These are phyloP conservation scores for Sarcophaga carnaria DNA, from an alignment of 2,888 invertebrate genomes.

Conservation along the genomic window DNA sequence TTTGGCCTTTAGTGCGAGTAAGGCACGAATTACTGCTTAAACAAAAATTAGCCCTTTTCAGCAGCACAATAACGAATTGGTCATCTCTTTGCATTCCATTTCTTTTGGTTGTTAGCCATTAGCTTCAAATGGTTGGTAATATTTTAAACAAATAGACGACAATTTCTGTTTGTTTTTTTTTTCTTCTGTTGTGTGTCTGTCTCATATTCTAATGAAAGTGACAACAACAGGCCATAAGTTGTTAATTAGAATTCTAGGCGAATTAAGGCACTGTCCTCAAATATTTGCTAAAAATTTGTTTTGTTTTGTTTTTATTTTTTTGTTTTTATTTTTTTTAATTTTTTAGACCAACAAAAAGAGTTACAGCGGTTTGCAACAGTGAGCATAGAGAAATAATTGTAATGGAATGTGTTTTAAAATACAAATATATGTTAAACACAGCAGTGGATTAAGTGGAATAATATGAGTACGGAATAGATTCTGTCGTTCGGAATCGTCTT, in stretches of 20 bases:
- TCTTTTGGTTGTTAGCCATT: neutral
- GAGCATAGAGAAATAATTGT: too few species aligned
- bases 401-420: too few species aligned
- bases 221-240: neutral
- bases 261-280: neutral
- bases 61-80: neutral
- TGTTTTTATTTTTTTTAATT: too few species aligned
- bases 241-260: neutral
- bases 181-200: neutral
- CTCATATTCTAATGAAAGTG: neutral
- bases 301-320: neutral
- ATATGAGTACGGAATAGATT: too few species aligned
- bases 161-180: neutral
- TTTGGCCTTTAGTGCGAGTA: too few species aligned
- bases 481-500: too few species aligned
- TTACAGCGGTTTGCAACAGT: too few species aligned
- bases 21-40: neutral
- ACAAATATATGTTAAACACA: too few species aligned
- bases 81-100: neutral
- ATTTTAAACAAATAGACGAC: neutral
- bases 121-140: neutral
- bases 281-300: neutral
- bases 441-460: too few species aligned
- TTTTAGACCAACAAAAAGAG: too few species aligned
- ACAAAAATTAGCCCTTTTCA: neutral